These are phyloP conservation scores for Hydrolagus affinis DNA, from an alignment of 2,113 vertebrate genomes.

Conservation along the genomic window DNA sequence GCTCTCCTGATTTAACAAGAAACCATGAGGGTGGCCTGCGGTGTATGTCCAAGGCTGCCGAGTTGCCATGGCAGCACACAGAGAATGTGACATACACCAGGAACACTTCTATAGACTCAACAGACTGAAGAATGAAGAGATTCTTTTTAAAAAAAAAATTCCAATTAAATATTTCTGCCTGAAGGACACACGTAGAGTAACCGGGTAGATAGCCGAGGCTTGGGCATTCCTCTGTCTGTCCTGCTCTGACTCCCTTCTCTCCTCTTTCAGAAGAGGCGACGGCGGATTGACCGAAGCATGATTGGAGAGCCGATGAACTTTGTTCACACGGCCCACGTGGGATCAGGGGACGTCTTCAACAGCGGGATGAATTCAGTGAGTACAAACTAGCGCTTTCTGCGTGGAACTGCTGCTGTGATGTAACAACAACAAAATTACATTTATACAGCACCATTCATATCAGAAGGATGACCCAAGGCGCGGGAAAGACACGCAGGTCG, in stretches of 20 bases:
- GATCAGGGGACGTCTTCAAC: constrained; percentile 72
- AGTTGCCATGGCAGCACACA: neutral
- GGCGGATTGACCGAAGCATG: constrained; percentile 78
- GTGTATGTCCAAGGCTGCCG: too few relatives aligned
- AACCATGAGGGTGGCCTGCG: neutral
- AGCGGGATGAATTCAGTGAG: constrained; percentile 79
- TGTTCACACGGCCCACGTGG: constrained; percentile 79
- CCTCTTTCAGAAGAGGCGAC: constrained; percentile 67
- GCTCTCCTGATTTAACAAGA: neutral
- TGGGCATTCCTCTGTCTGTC: too few relatives aligned
- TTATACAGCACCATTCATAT: too few relatives aligned
- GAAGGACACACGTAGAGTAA: neutral
- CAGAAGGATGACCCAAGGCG: too few relatives aligned
- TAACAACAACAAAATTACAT: too few relatives aligned
- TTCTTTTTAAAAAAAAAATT: too few relatives aligned
- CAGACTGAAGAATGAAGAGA: neutral
- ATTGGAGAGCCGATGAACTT: constrained; percentile 84
- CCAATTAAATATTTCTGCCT: neutral
- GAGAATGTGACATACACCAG: neutral
- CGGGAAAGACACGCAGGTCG: too few relatives aligned
- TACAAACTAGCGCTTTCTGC: neutral
- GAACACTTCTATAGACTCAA: neutral
- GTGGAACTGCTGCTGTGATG: too few relatives aligned
- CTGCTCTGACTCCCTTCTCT: constrained; percentile 4
- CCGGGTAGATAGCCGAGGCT: neutral